Conservation (phyloP, 2,888 invertebrate species). For the Tetranychus piercei region DNA sequence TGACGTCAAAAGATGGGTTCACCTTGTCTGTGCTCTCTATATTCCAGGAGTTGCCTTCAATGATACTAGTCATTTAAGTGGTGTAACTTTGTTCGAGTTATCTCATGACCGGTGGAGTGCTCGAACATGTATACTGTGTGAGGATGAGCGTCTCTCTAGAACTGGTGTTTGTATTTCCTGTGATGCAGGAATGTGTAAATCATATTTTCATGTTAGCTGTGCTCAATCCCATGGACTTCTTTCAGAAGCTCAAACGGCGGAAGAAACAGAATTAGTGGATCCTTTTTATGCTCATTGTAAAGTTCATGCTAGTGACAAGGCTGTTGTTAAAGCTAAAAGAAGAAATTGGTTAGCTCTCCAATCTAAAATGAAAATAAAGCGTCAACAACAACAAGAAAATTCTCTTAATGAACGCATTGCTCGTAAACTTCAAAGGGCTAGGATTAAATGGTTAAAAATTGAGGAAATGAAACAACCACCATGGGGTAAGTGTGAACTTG, state of each 20-base stretch:
- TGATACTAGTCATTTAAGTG: slow-evolving; percentile 70
- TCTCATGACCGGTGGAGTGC: slow-evolving; percentile 92
- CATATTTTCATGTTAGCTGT: slow-evolving; percentile 91
- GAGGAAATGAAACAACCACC: slow-evolving; percentile 38
- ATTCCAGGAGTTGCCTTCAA: slow-evolving; percentile 93
- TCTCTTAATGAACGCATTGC: slow-evolving; percentile 32
- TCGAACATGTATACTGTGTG: slow-evolving; percentile 72
- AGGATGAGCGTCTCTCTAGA: slow-evolving; percentile 62
- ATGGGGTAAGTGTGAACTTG: slow-evolving; percentile 48
- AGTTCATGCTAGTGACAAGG: slow-evolving; percentile 70
- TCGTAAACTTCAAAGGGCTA: slow-evolving; percentile 19
- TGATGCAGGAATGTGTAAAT: slow-evolving; percentile 89
- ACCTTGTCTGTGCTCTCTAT: slow-evolving; percentile 89
- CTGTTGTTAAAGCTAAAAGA: slow-evolving; percentile 44
- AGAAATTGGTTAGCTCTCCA: slow-evolving; percentile 71
- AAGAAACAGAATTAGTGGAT: slow-evolving; percentile 47
- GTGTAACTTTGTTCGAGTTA: slow-evolving; percentile 85
- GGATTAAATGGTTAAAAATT: slow-evolving; percentile 25
- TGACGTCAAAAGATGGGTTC: slow-evolving; percentile 94
- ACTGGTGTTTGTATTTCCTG: slow-evolving; percentile 92
- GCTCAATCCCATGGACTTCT: slow-evolving; percentile 80
- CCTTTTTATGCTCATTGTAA: slow-evolving; percentile 94
- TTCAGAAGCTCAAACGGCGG: slow-evolving; percentile 53
- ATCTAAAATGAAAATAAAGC: slow-evolving; percentile 32
- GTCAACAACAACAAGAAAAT: slow-evolving; percentile 30